Conservation (phyloP, 1,140 invertebrate genomes). For the Psix sp. region DNA sequence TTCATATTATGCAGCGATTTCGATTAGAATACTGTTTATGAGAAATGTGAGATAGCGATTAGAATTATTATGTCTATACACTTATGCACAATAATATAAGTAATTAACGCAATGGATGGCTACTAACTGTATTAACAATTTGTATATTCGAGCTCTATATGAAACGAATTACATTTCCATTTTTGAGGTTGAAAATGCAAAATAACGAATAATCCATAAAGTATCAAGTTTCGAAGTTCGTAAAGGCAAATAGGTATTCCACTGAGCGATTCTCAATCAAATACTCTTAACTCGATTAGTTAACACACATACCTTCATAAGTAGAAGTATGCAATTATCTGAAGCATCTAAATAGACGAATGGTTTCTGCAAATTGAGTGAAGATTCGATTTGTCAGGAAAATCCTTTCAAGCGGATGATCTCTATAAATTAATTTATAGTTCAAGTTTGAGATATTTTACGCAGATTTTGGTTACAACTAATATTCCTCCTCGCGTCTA, state of each 20-base stretch:
- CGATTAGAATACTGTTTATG: no score
- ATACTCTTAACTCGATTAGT: conserved; percentile 57
- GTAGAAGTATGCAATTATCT: conserved; percentile 56
- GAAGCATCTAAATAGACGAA: conserved; percentile 50
- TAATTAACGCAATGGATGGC: no score
- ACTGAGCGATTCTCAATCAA: conserved; percentile 44
- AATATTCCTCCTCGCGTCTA: conserved; percentile 24
- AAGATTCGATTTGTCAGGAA: conserved; percentile 49
- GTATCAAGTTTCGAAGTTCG: conserved; percentile 47
- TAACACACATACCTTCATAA: conserved; percentile 55
- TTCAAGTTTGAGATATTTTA: conserved; percentile 48
- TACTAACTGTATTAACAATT: no score
- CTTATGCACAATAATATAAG: no score
- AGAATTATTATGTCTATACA: no score
- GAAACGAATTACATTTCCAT: conserved; percentile 8
- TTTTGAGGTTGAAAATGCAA: conserved; percentile 4
- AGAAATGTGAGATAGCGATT: no score
- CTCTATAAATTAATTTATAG: conserved; percentile 57
- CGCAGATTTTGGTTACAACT: conserved; percentile 33
- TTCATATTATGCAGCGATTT: background rate
- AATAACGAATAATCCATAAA: conserved; percentile 38
- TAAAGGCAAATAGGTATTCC: conserved; percentile 49
- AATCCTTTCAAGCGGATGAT: conserved; percentile 50
- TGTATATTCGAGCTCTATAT: no score
- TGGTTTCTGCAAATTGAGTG: conserved; percentile 52